Percentiles rank a stretch among this genome's conserved stretches.
These are phyloP conservation scores for Drosophila busckii DNA, from an alignment of 1,140 invertebrate species.

Conservation along the genomic window DNA sequence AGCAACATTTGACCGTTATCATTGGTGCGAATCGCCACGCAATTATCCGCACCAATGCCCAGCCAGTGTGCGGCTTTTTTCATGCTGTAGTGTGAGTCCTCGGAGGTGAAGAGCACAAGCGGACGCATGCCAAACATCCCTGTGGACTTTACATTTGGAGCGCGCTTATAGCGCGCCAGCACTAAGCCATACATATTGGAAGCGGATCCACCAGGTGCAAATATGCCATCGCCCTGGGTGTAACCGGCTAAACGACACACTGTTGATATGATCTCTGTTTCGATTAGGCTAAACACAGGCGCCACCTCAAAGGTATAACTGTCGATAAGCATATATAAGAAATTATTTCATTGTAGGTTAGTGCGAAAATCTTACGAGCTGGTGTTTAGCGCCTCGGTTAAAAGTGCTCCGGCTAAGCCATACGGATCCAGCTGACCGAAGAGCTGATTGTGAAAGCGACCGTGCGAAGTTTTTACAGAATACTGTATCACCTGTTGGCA, in stretches of 20 bases:
- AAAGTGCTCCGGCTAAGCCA: slow-evolving; percentile 86
- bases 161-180: slow-evolving; percentile 86
- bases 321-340: slow-evolving; percentile 9
- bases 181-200: slow-evolving; percentile 92
- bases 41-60: slow-evolving; percentile 88
- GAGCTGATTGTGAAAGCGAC: slow-evolving; percentile 87
- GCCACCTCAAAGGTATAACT: slow-evolving; percentile 90
- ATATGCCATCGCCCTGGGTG: slow-evolving; percentile 84
- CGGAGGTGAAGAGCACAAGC: slow-evolving; percentile 86
- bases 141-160: slow-evolving; percentile 87
- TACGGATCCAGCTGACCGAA: slow-evolving; percentile 87
- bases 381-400: slow-evolving; percentile 88
- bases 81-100: slow-evolving; percentile 93
- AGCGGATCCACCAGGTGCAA: slow-evolving; percentile 90
- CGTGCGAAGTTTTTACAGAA: slow-evolving; percentile 87
- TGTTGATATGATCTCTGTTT: slow-evolving; percentile 83
- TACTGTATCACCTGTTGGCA: slow-evolving; percentile 83
- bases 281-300: slow-evolving; percentile 86
- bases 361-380: slow-evolving; percentile 82
- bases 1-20: slow-evolving; percentile 83
- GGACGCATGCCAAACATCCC: slow-evolving; percentile 82
- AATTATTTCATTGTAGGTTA: slow-evolving; percentile 1
- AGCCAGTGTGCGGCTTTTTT: slow-evolving; percentile 89
- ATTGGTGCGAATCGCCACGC: slow-evolving; percentile 85
- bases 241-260: slow-evolving; percentile 85